Evolutionary conservation across 2,797 vertebrate species (phyloP).

Genomic region (Melanotaenia nigrans): DNA sequence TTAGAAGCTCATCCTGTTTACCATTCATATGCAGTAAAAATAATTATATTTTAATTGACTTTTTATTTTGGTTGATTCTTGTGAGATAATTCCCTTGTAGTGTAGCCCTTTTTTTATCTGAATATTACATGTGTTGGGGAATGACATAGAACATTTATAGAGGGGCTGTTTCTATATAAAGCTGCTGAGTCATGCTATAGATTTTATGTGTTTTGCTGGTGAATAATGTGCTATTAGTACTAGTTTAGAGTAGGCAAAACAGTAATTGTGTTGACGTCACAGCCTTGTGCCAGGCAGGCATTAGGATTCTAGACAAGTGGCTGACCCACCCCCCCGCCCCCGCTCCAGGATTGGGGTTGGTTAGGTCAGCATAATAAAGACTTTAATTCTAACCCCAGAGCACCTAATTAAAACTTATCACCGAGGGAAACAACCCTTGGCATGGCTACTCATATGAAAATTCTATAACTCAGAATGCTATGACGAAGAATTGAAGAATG

Average conservation of each 20-base stretch:
- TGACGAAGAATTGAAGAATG: slow-evolving; percentile 45
- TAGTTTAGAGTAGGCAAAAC: slow-evolving; percentile 20
- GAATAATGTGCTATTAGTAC: slow-evolving; percentile 6
- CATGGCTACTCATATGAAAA: slow-evolving; percentile 51
- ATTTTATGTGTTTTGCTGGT: not conserved
- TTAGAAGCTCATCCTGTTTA: not conserved
- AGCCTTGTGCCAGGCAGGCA: slow-evolving; percentile 38
- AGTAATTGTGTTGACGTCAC: slow-evolving; percentile 49
- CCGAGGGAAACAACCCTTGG: slow-evolving; percentile 72
- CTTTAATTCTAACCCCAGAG: slow-evolving; percentile 71
- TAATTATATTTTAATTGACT: no score
- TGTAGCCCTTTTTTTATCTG: not conserved
- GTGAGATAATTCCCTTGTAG: no score
- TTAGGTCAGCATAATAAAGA: slow-evolving; percentile 72
- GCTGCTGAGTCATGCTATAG: no score
- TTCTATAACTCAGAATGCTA: slow-evolving; percentile 55
- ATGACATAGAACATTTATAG: slow-evolving; percentile 18
- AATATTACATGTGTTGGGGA: not conserved
- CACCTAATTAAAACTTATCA: slow-evolving; percentile 78
- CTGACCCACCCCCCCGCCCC: slow-evolving; percentile 47
- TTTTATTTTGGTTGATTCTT: no score
- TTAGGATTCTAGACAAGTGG: slow-evolving; percentile 71
- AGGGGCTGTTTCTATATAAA: not conserved
- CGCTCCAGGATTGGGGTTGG: slow-evolving; percentile 76
- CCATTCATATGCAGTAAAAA: no score